Conservation (phyloP, 2,888 invertebrate species). For the Drosophila putrida region DNA sequence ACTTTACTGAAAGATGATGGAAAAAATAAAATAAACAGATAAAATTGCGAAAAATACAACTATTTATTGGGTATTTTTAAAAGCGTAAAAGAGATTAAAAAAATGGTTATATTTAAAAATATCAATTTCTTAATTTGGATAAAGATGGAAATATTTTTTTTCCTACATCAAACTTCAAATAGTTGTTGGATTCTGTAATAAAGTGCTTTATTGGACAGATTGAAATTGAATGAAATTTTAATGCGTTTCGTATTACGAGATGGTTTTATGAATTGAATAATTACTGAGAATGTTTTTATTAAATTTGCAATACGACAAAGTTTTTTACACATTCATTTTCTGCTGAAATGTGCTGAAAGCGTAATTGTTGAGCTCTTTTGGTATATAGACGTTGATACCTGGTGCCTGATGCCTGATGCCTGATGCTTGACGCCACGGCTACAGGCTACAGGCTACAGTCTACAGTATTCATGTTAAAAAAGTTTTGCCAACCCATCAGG, state of each 20-base stretch:
- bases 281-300: constrained; percentile 39
- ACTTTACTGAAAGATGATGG: no score
- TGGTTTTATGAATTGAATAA: constrained; percentile 21
- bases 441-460: constrained; percentile 20
- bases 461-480: constrained; percentile 40
- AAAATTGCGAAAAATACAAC: no score
- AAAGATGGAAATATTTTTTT: not conserved
- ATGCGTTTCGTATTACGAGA: constrained; percentile 6
- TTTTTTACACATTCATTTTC: constrained; percentile 22
- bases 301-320: constrained; percentile 32
- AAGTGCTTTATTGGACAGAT: constrained; percentile 1
- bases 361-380: constrained; percentile 25
- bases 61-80: no score
- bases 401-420: constrained; percentile 10
- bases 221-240: constrained; percentile 13
- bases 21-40: no score
- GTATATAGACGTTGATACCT: constrained; percentile 28
- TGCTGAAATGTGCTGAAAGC: constrained; percentile 18
- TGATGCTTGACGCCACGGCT: constrained; percentile 10
- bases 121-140: no score
- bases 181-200: not conserved
- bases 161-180: not conserved
- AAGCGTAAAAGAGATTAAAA: no score
- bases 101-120: no score
- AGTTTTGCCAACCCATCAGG: constrained; percentile 58